Percentiles rank a stretch among this genome's conserved stretches.
Conservation (phyloP, 2,888 invertebrate species). For the Drosophila prolongata region DNA sequence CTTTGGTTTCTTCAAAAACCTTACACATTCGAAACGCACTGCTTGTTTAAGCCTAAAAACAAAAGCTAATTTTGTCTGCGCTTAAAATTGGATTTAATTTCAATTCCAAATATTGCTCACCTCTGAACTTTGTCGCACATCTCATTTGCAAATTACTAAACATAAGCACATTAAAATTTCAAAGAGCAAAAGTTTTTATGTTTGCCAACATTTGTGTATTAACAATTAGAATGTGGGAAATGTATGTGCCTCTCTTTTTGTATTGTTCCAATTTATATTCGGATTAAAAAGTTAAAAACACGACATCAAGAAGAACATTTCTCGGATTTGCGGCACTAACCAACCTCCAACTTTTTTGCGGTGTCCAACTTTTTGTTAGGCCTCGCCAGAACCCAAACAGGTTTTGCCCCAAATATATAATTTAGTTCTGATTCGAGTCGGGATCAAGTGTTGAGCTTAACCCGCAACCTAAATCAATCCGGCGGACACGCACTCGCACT, state of each 20-base stretch:
- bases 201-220: constrained; percentile 9
- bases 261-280: constrained; percentile 21
- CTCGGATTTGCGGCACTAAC: neutral
- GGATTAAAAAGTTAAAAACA: constrained; percentile 26
- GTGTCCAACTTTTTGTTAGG: neutral
- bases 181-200: constrained; percentile 10
- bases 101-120: constrained; percentile 41
- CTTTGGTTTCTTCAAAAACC: neutral
- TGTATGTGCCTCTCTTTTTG: neutral
- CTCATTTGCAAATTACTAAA: constrained; percentile 25
- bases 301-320: constrained; percentile 2
- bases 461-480: constrained; percentile 74
- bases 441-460: constrained; percentile 57
- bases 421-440: constrained; percentile 53
- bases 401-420: constrained; percentile 34
- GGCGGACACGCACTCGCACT: constrained; percentile 51
- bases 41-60: neutral
- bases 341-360: neutral
- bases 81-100: constrained; percentile 55
- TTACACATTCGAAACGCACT: constrained; percentile 1
- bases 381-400: neutral
- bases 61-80: constrained; percentile 56
- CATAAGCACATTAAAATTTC: constrained; percentile 55
- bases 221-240: constrained; percentile 31
- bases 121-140: constrained; percentile 16